Conservation (phyloP, 2,797 vertebrate species). For the Chloroceryle amazona region DNA sequence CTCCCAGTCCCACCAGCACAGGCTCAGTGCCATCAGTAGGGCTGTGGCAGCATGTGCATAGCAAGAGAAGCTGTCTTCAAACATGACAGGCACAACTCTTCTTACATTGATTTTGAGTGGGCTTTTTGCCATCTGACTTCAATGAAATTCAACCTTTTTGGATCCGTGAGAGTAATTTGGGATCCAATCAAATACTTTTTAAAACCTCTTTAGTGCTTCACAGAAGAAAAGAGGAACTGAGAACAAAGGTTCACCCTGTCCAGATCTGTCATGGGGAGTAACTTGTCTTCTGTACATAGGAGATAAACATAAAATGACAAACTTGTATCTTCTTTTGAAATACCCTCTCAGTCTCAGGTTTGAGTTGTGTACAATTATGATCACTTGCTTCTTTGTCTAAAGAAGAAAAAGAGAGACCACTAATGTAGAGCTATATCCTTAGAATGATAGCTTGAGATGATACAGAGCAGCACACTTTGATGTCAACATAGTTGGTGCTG, state of each 20-base stretch:
- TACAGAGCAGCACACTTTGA: not conserved
- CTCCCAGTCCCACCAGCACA: not conserved
- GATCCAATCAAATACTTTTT: not conserved
- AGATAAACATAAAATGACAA: not conserved
- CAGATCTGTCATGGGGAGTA: not conserved
- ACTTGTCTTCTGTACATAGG: not conserved
- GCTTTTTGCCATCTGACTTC: not conserved
- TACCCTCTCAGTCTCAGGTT: not conserved
- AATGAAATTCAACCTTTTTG: not conserved
- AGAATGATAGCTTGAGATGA: not conserved
- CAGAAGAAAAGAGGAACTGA: not conserved
- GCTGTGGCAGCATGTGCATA: not conserved
- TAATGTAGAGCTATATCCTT: not conserved
- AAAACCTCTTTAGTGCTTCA: not conserved
- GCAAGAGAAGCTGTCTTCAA: not conserved
- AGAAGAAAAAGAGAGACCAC: not conserved
- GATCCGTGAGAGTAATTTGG: not conserved
- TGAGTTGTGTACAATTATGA: not conserved
- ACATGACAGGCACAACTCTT: accelerated
- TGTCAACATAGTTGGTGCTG: not conserved
- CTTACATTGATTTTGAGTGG: not conserved
- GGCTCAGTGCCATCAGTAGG: not conserved
- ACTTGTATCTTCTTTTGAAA: not conserved
- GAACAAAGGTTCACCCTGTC: not conserved
- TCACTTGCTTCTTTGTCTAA: not conserved